These are phyloP conservation scores for Podiceps cristatus DNA, from an alignment of 2,113 vertebrate genomes.

Conservation along the genomic window DNA sequence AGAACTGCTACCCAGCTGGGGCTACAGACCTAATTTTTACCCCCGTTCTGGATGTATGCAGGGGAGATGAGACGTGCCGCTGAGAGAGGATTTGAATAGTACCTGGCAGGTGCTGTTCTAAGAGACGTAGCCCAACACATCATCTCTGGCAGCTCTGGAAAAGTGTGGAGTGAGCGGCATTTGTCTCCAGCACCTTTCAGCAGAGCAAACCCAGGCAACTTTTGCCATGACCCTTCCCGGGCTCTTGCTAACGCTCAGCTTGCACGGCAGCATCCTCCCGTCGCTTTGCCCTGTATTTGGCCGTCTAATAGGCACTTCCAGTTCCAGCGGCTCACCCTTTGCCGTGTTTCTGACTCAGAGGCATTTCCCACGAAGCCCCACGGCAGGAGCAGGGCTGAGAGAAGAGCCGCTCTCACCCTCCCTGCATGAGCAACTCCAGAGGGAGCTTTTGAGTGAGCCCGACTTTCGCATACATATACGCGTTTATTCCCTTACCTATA, in stretches of 20 bases:
- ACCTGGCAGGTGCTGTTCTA: background rate
- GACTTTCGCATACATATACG: accelerated
- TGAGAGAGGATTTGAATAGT: background rate
- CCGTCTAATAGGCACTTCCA: background rate
- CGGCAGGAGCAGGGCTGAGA: background rate
- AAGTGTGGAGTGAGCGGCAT: background rate
- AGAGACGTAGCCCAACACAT: accelerated
- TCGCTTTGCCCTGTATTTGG: background rate
- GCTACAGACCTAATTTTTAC: background rate
- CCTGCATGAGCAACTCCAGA: background rate
- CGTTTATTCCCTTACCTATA: background rate
- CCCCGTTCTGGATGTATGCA: accelerated
- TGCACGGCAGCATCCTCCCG: accelerated
- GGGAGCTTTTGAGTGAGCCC: background rate
- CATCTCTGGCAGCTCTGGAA: background rate
- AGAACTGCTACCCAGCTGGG: background rate
- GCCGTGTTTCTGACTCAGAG: background rate
- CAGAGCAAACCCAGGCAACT: background rate
- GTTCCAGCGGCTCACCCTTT: background rate
- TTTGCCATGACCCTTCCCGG: background rate
- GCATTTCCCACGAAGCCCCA: background rate
- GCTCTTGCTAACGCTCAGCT: background rate
- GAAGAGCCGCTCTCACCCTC: accelerated
- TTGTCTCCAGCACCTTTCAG: background rate
- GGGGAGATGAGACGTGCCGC: accelerated